Base-by-base conservation (phyloP, 64 coral and sea anemone genomes). In the Stichodactyla mertensii region DNA sequence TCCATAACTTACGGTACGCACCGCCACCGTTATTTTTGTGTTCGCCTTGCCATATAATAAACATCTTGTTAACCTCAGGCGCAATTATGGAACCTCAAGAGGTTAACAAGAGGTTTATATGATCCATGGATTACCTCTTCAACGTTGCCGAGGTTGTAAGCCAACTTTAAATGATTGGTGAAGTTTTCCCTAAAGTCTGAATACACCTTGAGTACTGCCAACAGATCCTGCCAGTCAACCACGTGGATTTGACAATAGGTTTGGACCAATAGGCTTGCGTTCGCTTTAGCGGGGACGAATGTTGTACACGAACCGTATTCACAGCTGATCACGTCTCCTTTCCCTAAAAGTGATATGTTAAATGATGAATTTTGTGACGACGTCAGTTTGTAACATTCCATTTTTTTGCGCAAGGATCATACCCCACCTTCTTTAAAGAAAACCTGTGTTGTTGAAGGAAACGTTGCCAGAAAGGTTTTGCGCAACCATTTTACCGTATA, bases 281-380 rank as follows among this genome's bases (percentile, higher is more conserved):
- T 90, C 18, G 96, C 96, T 62, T 92, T 87, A 22, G 93, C 80
- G 16, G 88, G 79, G 0, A 77, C 45, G 0, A 77, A 11, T 15
- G 10, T 87, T 4, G 70, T 81, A 16, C 31, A 8, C 19, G 85
- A 92, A 6, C 81, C 87, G 51, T 92, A 74, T 22, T 95, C 96
- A 80, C 96, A 90, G 19, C 91, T 95, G 52, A 98, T 88, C 28
- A 92, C 91, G 77, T 98, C 96, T 61, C 96, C 96, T 77, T 87
- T 92, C 20, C 85, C 96, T 98, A 82, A 15, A 15, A 79, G 70
- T 4, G 23, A 66, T 66, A 66, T 6, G 19, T 66, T 66, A 9
- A 20, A n/a, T 36, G 31, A 66, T 5, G 62, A 22, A 7, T 66
- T 12, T 66, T n/a, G 22, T 66, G 62, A 36, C 31, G 31, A 36